Percentiles rank a stretch among this genome's conserved stretches.
These are phyloP conservation scores for Scolanthus callimorphus DNA, from an alignment of 92 coral and sea anemone genomes.

Conservation along the genomic window DNA sequence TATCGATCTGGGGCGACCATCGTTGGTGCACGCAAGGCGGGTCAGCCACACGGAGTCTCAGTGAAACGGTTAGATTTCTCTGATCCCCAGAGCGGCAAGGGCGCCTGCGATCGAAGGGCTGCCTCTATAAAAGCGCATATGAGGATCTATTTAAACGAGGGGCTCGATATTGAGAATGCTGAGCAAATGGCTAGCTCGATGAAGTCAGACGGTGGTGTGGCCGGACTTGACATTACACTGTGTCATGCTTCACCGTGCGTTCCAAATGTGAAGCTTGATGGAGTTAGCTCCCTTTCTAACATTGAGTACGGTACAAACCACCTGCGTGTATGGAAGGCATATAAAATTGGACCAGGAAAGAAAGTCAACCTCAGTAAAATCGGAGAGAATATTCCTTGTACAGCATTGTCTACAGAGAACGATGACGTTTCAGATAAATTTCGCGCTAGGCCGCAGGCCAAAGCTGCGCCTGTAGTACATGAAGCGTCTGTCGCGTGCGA, in stretches of 20 bases:
- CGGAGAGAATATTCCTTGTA: no score
- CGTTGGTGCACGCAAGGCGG: slow-evolving; percentile 38
- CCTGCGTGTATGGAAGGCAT: slow-evolving; percentile 60
- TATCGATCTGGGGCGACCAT: slow-evolving; percentile 30
- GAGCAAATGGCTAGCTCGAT: slow-evolving; percentile 42
- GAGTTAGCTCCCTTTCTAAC: no score
- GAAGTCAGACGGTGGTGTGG: slow-evolving; percentile 54
- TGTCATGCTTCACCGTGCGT: slow-evolving; percentile 15
- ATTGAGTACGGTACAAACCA: slow-evolving; percentile 29
- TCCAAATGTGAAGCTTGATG: slow-evolving; percentile 9
- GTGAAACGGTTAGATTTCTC: slow-evolving; percentile 56
- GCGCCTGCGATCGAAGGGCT: slow-evolving; percentile 60
- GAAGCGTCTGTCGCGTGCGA: no score
- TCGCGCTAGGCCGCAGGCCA: no score
- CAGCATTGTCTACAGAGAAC: no score
- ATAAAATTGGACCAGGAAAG: slow-evolving; percentile 57
- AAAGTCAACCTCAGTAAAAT: no score
- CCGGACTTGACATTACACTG: slow-evolving; percentile 35
- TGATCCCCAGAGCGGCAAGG: slow-evolving; percentile 75
- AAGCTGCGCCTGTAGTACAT: no score
- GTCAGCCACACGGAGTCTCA: slow-evolving; percentile 32
- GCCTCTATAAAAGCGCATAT: slow-evolving; percentile 60
- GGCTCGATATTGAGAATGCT: slow-evolving; percentile 56
- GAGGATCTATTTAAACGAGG: slow-evolving; percentile 42
- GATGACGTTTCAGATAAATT: no score